phyloP scores from a whole-genome alignment of 2,888 invertebrate species.

The Harpagoxenus sublaevis region DNA sequence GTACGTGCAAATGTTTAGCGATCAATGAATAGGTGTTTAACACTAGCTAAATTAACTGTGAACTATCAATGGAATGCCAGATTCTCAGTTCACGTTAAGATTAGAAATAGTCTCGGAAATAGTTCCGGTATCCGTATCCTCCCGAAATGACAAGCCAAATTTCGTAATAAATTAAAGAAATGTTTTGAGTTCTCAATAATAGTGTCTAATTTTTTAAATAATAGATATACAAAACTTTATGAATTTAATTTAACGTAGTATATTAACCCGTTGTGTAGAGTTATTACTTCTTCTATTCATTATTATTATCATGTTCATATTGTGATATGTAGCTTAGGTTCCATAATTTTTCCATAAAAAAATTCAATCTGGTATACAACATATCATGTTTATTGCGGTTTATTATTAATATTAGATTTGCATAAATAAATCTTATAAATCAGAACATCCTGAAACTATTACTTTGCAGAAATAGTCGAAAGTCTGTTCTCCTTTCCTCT shows the following conservation, averaged over 20 bases:
- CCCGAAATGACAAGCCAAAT: not conserved
- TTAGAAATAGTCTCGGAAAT: not conserved
- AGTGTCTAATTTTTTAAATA: not conserved
- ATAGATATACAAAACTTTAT: not conserved
- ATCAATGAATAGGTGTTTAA: slow-evolving; percentile 61
- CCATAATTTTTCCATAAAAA: not conserved
- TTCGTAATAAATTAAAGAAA: not conserved
- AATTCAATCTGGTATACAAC: not conserved
- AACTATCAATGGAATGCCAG: not conserved
- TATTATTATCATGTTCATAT: not conserved
- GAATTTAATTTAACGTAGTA: not conserved
- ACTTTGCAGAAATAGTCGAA: not conserved
- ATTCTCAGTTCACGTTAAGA: not conserved
- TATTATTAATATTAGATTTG: not conserved
- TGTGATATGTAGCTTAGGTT: not conserved
- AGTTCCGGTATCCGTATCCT: not conserved
- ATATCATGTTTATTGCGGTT: not conserved
- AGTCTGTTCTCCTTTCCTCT: not conserved
- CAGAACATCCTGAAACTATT: not conserved
- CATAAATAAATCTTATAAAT: not conserved
- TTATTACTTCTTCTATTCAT: not conserved
- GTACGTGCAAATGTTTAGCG: slow-evolving; percentile 48
- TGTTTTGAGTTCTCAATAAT: not conserved
- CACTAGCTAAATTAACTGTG: slow-evolving; percentile 53
- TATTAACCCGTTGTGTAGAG: not conserved